Evolutionary conservation across 2,113 vertebrate species (phyloP), one percentile per base, ranked within the genome.

Genomic region (Orycteropus afer): DNA sequence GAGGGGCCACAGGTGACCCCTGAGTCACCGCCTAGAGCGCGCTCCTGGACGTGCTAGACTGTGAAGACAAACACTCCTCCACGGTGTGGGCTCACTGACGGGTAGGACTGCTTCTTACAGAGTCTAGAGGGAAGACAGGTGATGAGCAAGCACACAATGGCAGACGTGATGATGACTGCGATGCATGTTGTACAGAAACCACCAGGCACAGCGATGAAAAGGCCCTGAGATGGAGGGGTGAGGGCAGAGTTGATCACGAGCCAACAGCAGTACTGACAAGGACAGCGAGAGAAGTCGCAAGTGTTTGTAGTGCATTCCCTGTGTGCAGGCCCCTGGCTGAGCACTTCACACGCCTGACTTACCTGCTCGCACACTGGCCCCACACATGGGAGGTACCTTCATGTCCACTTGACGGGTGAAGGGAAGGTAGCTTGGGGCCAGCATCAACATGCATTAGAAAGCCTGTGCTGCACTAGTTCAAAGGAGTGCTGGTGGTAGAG

Each of bases 261-360:
- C 27, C 51, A 59, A 1, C 37, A 53, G 32, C 3, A 51, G 22
- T 17, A n/a, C 34, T 6, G 20, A 65, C 55, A 14, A 51, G 71
- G 53, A 45, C 11, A 3, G 23, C 27, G 8, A 69, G 49, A 45
- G 15, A 17, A 51, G 13, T 0, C 4, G 11, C 1, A 1, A 4
- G 5, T 1, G 55, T 27, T 37, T 4, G 2, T 1, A 32, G 71
- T 10, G 47, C 45, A n/a, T n/a, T 2, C 53, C 45, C n/a, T 65
- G 69, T 34, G 32, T 40, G 34, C 32, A 34, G 12, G 47, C 40
- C 53, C 29, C 11, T 25, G 76, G 47, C n/a, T 45, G 47, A 55
- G 32, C 32, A 40, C 20, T 55, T 51, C 37, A 51, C 25, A 23
- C 51, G 49, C 34, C 18, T 37, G 53, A 45, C 37, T 27, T 85